Evolutionary conservation across 1,140 invertebrate genomes (phyloP).

Genomic region (Bombyx mandarina): DNA sequence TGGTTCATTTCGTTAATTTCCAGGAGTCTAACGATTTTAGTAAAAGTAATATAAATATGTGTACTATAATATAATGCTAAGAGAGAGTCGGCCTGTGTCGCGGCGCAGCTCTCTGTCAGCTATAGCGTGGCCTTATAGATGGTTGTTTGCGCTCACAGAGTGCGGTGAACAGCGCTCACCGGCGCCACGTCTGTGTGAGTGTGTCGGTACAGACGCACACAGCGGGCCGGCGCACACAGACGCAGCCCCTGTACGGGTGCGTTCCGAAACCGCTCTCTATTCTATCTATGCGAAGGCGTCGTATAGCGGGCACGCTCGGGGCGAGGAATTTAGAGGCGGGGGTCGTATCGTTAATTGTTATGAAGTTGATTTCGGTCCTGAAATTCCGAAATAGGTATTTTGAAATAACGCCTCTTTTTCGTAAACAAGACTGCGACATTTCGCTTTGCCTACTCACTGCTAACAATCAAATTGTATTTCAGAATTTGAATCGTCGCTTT

Average conservation of each 20-base stretch:
- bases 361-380: constrained; percentile 70
- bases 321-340: constrained; percentile 70
- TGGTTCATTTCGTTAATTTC: background rate
- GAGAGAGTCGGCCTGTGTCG: constrained; percentile 39
- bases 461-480: constrained; percentile 1
- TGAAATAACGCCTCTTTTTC: constrained; percentile 66
- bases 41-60: background rate
- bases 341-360: constrained; percentile 71
- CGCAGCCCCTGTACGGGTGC: constrained; percentile 45
- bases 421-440: constrained; percentile 20
- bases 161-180: constrained; percentile 70
- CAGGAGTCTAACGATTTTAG: background rate
- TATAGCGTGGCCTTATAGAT: constrained; percentile 72
- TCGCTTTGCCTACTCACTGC: constrained; percentile 6
- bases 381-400: constrained; percentile 70
- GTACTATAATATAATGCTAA: constrained; percentile 24
- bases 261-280: constrained; percentile 70
- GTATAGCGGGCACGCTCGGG: constrained; percentile 66
- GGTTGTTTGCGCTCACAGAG: constrained; percentile 71
- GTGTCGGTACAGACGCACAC: constrained; percentile 42
- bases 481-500: too few relatives aligned
- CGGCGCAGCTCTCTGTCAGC: constrained; percentile 57
- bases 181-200: constrained; percentile 53
- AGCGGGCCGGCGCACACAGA: constrained; percentile 27
- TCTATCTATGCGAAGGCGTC: constrained; percentile 71